phyloP scores from a whole-genome alignment of 1,140 invertebrate species.

The Leptinotarsa lineolata region DNA sequence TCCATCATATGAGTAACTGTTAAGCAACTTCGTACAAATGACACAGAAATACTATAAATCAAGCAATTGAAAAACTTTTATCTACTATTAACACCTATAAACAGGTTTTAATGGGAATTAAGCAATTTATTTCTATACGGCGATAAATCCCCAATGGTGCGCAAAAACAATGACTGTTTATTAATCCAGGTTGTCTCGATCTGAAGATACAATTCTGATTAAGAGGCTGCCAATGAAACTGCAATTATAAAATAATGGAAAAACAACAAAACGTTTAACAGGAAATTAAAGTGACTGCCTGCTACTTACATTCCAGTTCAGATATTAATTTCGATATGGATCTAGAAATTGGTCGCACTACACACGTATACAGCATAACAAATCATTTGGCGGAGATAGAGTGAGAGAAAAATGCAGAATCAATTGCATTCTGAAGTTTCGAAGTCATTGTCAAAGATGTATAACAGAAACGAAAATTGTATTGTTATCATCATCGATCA shows the following conservation, averaged over 20 bases:
- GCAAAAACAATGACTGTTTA: slow-evolving; percentile 22
- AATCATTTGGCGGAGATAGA: background rate
- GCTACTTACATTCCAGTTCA: slow-evolving; percentile 21
- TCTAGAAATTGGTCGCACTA: slow-evolving; percentile 19
- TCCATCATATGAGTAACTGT: too few species aligned
- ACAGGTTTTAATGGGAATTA: slow-evolving; percentile 6
- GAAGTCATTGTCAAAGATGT: background rate
- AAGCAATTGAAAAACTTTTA: background rate
- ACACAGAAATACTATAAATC: background rate
- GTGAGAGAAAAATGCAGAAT: background rate
- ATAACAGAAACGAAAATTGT: too few species aligned
- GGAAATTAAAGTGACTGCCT: slow-evolving; percentile 17
- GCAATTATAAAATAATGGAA: slow-evolving; percentile 24
- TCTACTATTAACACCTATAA: slow-evolving; percentile 3
- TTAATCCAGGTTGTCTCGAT: slow-evolving; percentile 14
- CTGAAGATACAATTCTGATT: slow-evolving; percentile 17
- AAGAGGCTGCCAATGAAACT: slow-evolving; percentile 20
- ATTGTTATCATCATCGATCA: too few species aligned
- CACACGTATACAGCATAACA: background rate
- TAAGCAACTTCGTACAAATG: background rate
- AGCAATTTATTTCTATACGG: slow-evolving; percentile 1
- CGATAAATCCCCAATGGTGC: slow-evolving; percentile 6
- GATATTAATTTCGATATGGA: slow-evolving; percentile 19
- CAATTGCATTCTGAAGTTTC: background rate
- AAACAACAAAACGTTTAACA: slow-evolving; percentile 21